Evolutionary conservation across 92 coral and sea anemone genomes (phyloP).

Genomic region (Pocillopora grandis): DNA sequence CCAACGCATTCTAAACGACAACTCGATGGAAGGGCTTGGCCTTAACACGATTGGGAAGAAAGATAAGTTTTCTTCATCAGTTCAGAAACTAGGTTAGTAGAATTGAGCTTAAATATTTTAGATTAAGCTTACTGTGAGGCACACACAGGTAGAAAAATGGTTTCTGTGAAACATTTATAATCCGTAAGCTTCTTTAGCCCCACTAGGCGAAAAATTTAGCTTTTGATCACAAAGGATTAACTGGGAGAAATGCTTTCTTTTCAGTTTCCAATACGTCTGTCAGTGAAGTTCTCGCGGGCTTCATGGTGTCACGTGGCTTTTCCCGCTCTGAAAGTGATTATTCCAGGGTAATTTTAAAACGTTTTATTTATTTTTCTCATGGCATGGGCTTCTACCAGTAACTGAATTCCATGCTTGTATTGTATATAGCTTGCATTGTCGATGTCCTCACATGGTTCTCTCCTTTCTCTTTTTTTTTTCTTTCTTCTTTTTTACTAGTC

Average conservation of each 20-base stretch:
- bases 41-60: slow-evolving; percentile 46
- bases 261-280: neutral
- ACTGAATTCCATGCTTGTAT: slow-evolving; percentile 9
- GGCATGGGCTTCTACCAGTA: neutral
- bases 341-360: neutral
- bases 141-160: slow-evolving; percentile 2
- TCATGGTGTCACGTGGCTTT: slow-evolving; percentile 15
- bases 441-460: slow-evolving; percentile 19
- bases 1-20: slow-evolving; percentile 15
- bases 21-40: slow-evolving; percentile 33
- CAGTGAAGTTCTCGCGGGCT: neutral
- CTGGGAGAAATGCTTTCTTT: neutral
- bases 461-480: no score
- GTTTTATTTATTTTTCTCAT: no score
- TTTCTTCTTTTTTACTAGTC: slow-evolving; percentile 5
- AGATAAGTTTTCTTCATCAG: slow-evolving; percentile 23
- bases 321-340: neutral
- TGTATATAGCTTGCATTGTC: slow-evolving; percentile 1
- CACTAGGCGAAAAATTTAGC: neutral
- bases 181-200: neutral
- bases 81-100: slow-evolving; percentile 25
- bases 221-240: no score
- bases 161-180: neutral
- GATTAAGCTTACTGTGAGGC: neutral
- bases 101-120: no score